These are phyloP conservation scores for Microtus oregoni DNA, from an alignment of 2,113 vertebrate genomes.

Conservation along the genomic window DNA sequence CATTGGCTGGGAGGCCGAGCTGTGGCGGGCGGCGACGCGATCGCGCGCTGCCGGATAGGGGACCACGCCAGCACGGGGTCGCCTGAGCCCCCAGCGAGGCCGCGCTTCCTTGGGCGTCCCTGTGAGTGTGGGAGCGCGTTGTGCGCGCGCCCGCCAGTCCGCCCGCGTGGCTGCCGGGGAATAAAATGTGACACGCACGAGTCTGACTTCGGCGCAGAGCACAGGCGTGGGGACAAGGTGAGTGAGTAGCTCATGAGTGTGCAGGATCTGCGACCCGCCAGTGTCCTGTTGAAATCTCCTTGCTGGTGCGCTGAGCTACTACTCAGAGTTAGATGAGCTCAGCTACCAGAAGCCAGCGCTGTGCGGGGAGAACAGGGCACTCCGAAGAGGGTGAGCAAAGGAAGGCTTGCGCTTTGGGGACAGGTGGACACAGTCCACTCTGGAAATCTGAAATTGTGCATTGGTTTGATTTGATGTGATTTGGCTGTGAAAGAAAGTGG, in stretches of 20 bases:
- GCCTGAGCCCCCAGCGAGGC: not conserved
- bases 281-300: not conserved
- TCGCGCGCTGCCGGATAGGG: not conserved
- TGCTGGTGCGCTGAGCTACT: not conserved
- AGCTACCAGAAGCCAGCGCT: not conserved
- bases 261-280: not conserved
- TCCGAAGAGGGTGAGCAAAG: not conserved
- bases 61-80: not conserved
- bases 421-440: not conserved
- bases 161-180: slow-evolving; percentile 53
- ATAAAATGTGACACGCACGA: slow-evolving; percentile 64
- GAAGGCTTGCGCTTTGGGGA: not conserved
- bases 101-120: not conserved
- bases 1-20: not conserved
- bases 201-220: not conserved
- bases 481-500: not conserved
- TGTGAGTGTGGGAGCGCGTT: slow-evolving; percentile 52
- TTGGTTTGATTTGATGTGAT: not conserved
- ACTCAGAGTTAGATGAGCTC: not conserved
- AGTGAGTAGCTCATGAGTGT: slow-evolving; percentile 1
- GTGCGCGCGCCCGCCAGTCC: slow-evolving; percentile 71
- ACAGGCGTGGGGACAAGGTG: slow-evolving; percentile 53
- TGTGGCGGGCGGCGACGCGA: not conserved
- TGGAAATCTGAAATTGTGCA: not conserved
- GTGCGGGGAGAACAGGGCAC: not conserved